Percentiles rank a stretch among this genome's conserved stretches.
These are phyloP conservation scores for Rutpela maculata DNA, from an alignment of 2,888 invertebrate genomes.

Conservation along the genomic window DNA sequence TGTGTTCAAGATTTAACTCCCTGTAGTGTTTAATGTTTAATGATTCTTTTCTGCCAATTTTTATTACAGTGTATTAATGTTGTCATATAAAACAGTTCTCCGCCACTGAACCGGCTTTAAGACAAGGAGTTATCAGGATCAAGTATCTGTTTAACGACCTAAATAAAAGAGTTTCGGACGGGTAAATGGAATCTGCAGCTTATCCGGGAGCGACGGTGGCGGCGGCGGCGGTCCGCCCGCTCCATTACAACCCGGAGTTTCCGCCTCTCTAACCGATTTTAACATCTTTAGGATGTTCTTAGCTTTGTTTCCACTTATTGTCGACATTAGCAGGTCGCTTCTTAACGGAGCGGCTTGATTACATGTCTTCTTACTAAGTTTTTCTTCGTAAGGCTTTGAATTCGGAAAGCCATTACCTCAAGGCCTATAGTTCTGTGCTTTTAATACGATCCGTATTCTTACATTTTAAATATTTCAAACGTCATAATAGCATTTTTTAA, in stretches of 20 bases:
- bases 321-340: constrained; percentile 49
- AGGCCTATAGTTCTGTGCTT: background rate
- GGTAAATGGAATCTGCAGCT: constrained; percentile 73
- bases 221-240: constrained; percentile 61
- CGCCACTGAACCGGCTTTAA: constrained; percentile 41
- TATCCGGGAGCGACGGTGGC: constrained; percentile 59
- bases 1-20: too few relatives aligned
- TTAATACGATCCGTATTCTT: background rate
- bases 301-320: constrained; percentile 64
- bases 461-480: too few relatives aligned
- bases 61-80: too few relatives aligned
- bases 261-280: constrained; percentile 68
- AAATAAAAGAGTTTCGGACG: constrained; percentile 73
- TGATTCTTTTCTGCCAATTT: too few relatives aligned
- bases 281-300: constrained; percentile 69
- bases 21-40: too few relatives aligned
- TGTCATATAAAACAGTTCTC: constrained; percentile 11
- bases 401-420: background rate
- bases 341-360: constrained; percentile 38
- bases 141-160: constrained; percentile 72
- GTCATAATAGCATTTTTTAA: too few relatives aligned
- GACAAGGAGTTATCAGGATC: constrained; percentile 59
- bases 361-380: constrained; percentile 17
- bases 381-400: background rate
- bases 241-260: constrained; percentile 65